A percentile compares a stretch with the other conserved stretches of the same genome.
These are phyloP conservation scores for Saturnia pavonia DNA, from an alignment of 2,888 invertebrate species.

Conservation along the genomic window DNA sequence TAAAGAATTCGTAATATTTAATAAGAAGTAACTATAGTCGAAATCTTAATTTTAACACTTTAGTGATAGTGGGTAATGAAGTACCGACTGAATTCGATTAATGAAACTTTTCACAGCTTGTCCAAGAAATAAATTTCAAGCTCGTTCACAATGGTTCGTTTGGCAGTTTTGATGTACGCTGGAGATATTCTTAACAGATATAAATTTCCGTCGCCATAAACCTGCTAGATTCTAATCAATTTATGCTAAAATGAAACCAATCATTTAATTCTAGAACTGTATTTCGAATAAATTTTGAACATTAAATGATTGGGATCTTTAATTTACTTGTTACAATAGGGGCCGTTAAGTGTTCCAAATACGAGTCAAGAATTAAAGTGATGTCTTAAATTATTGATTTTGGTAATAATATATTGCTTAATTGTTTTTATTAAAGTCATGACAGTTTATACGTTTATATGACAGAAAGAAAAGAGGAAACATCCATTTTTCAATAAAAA, in stretches of 20 bases:
- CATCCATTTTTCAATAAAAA: too few species aligned
- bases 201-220: conserved; percentile 5
- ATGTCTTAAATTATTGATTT: background rate
- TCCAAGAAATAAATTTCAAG: background rate
- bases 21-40: too few species aligned
- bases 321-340: background rate
- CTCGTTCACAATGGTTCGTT: background rate
- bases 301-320: background rate
- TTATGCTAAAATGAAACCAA: background rate
- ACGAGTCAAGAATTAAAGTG: background rate
- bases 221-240: background rate
- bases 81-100: background rate
- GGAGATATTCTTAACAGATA: background rate
- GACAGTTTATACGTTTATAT: too few species aligned
- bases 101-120: background rate
- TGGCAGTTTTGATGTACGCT: background rate
- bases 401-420: background rate
- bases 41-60: background rate
- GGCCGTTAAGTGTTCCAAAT: background rate
- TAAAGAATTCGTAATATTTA: background rate
- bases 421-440: too few species aligned
- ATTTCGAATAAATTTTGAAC: background rate
- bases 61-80: background rate
- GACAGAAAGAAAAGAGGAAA: too few species aligned
- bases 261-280: background rate